Evolutionary conservation across 2,888 invertebrate genomes (phyloP), one percentile per base, ranked within the genome.

Genomic region (Polyommatus iphigenia): DNA sequence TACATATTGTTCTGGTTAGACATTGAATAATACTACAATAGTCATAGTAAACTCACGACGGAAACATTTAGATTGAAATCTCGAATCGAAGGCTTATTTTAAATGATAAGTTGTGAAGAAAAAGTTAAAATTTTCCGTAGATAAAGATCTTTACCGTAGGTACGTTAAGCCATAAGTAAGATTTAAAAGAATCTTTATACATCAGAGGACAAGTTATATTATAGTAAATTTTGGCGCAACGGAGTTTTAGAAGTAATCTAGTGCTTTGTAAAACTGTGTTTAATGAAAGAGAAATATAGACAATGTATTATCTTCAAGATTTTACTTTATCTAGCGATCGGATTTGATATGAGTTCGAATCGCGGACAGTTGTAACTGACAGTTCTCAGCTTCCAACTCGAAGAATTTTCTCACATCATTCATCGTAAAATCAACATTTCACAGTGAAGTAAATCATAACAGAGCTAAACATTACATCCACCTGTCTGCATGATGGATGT

Each of bases 401-500:
- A 18, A 4, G 54, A 59, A 59, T 59, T 29, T 67, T 67, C 62
- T 32, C 29, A 29, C 67, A 67, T 67, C 15, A 67, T 67, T 67
- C 29, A 29, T 67, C 15, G 15, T 5, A 15, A 32, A 6, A 67
- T 67, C 29, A 67, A 67, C 67, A 67, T 67, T 29, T 67, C 29
- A 29, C 18, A 18, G 67, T 67, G 67, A 67, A 67, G 67, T 67
- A 67, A 67, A 67, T 67, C 67, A 32, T 67, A 29, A 5, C 32
- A 2, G 29, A 15, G 67, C 29, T 15, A 67, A 67, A 67, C 67
- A 67, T 67, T 67, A 67, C 67, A 67, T 67, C 67, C 67, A 67
- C 29, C 29, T 67, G 67, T 67, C 67, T 13, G 15, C 18, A 6
- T 67, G 67, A 32, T 67, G 29, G 67, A 67, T 67, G 67, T 29